Evolutionary conservation across 2,113 vertebrate genomes (phyloP).

Genomic region (Neolamprologus toae): DNA sequence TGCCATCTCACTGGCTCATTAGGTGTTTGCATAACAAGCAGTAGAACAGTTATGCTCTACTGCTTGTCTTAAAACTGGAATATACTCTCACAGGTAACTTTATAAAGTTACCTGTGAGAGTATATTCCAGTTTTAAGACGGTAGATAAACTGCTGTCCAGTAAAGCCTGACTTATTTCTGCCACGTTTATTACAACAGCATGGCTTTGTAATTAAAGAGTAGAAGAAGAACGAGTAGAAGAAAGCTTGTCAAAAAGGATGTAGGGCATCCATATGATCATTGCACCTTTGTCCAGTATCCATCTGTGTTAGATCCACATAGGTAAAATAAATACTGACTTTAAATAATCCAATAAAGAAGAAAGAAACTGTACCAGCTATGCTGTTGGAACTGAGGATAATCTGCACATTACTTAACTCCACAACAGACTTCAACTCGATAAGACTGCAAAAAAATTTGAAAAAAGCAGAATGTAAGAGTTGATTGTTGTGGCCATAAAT

Average conservation of each 20-base stretch:
- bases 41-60: neutral
- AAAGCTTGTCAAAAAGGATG: neutral
- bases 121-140: neutral
- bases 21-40: neutral
- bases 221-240: neutral
- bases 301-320: neutral
- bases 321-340: neutral
- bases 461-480: neutral
- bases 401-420: neutral
- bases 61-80: too few species aligned
- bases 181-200: neutral
- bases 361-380: accelerated
- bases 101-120: neutral
- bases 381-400: neutral
- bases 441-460: neutral
- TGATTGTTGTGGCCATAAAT: neutral
- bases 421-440: neutral
- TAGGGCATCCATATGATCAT: neutral
- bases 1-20: neutral
- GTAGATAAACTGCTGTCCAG: neutral
- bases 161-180: neutral
- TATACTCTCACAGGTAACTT: neutral
- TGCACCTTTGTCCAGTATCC: neutral
- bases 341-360: neutral
- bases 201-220: neutral